Percentiles rank a stretch among this genome's conserved stretches.
Evolutionary conservation across 2,113 vertebrate species (phyloP).

Genomic region (Amblyopsis rosae): DNA sequence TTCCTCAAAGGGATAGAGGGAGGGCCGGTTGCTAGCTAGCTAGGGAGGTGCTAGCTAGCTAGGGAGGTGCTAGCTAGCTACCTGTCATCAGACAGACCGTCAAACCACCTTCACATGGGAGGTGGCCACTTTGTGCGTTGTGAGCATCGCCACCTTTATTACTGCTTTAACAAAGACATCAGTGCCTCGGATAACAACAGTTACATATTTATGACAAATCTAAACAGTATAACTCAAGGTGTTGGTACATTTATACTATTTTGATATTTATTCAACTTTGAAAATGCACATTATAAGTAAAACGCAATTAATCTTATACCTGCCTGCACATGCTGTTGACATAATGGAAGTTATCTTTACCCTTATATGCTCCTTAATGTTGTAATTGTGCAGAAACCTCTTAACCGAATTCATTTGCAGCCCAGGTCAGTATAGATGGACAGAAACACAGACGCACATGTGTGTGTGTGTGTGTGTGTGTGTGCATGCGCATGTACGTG

Average conservation of each 20-base stretch:
- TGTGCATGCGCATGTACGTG: too few species aligned
- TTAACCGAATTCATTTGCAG: slow-evolving; percentile 42
- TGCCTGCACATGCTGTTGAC: slow-evolving; percentile 69
- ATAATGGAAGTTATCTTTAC: not conserved
- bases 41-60: too few species aligned
- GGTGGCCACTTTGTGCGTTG: too few species aligned
- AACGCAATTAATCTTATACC: slow-evolving; percentile 53
- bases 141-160: too few species aligned
- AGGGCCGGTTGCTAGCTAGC: too few species aligned
- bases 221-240: slow-evolving; percentile 65
- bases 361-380: slow-evolving; percentile 53
- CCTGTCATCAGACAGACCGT: too few species aligned
- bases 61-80: too few species aligned
- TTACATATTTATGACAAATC: slow-evolving; percentile 53
- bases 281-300: slow-evolving; percentile 60
- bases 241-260: slow-evolving; percentile 67
- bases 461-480: too few species aligned
- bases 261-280: slow-evolving; percentile 66
- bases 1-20: too few species aligned
- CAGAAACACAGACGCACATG: too few species aligned
- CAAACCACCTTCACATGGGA: too few species aligned
- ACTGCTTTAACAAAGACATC: slow-evolving; percentile 58
- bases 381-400: slow-evolving; percentile 60
- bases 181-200: slow-evolving; percentile 73
- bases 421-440: slow-evolving; percentile 4